Conservation (phyloP, 2,797 vertebrate genomes). For the Acrossocheilus fasciatus region DNA sequence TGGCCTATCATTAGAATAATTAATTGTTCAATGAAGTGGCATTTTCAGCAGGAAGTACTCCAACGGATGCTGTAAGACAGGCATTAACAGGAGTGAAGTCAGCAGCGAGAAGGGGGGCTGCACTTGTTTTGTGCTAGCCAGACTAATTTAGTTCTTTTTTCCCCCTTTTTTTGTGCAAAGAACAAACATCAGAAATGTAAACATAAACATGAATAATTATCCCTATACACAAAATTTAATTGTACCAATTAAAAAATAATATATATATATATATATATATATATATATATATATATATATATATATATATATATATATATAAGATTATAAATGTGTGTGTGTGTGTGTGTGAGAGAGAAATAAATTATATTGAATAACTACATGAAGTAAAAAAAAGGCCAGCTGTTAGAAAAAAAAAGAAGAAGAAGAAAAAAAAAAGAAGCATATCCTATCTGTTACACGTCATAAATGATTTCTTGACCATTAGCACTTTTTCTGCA, state of each 20-base stretch:
- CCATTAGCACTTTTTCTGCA: conserved; percentile 87
- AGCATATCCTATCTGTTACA: conserved; percentile 74
- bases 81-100: conserved; percentile 68
- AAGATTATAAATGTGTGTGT: background rate
- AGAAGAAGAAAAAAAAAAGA: conserved; percentile 49
- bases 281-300: background rate
- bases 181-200: background rate
- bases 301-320: background rate
- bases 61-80: conserved; percentile 57
- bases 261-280: too few relatives aligned
- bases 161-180: background rate
- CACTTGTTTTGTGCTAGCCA: background rate
- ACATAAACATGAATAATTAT: background rate
- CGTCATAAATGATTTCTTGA: conserved; percentile 88
- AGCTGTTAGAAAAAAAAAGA: conserved; percentile 53
- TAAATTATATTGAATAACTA: background rate
- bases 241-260: background rate
- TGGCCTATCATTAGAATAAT: conserved; percentile 81
- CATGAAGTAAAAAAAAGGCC: conserved; percentile 38
- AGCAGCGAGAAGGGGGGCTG: conserved; percentile 65
- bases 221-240: background rate
- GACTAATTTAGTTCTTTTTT: background rate
- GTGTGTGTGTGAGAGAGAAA: background rate
- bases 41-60: conserved; percentile 76
- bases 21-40: conserved; percentile 81